Evolutionary conservation across 2,113 vertebrate genomes (phyloP), one percentile per base, ranked within the genome.

Genomic region (Xiphias gladius): DNA sequence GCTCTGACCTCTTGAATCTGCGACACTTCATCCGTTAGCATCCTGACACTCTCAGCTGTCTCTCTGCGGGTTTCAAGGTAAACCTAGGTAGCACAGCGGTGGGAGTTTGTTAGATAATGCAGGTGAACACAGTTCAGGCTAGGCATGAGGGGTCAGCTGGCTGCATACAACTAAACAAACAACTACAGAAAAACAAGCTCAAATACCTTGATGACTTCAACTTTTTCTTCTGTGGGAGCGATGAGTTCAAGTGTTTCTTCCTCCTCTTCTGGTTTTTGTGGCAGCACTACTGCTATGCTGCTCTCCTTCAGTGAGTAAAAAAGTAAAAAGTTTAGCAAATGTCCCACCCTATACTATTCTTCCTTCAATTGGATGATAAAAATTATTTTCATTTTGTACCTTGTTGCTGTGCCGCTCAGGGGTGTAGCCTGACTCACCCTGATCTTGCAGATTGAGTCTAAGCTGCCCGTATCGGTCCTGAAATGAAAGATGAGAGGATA

Each of bases 1-100:
- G 73, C 65, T 77, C 90, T 93, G 80, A 97, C 96, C 96, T 97
- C 96, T 80, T 97, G 97, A 46, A 97, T 96, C 71, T 97, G 96
- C 4, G 96, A 93, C 52, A 95, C 96, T 91, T 98, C 96, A 8
- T 97, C 97, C 4, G 96, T 97, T 80, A 97, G 92, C 92, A 96
- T 97, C 82, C 65, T 95, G 64, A 96, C 74, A 6, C 88, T 93
- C 70, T 82, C 48, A 17, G 84, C 69, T 1, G 93, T 91, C 71
- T 95, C 91, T 0, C 90, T 80, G 6, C 92, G 89, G 0, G 92
- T 83, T 73, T 95, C 93, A 7, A 96, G 90, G 65, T 95, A 96
- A 63, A 97, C 94, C 96, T 98, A 82, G 50, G 68, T 58, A 13
- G 74, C 79, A 78, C 30, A 70, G 11, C 16, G 24, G 30, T 12